phyloP scores from a whole-genome alignment of 2,888 invertebrate species.

The Standfussiana lucernea region DNA sequence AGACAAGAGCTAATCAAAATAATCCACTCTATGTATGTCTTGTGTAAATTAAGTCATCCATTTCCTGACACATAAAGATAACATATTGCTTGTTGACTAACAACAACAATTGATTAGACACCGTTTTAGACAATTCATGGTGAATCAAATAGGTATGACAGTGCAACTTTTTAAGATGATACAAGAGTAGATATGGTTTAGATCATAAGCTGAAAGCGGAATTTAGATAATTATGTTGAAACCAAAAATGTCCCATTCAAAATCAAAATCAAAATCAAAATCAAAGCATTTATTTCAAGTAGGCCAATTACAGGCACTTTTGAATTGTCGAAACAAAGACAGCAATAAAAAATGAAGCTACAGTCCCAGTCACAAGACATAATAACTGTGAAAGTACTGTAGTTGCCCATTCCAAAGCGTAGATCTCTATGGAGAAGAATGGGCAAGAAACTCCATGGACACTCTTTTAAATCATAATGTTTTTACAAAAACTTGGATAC shows the following conservation, averaged over 20 bases:
- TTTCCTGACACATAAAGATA: not conserved
- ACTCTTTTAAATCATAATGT: too few species aligned
- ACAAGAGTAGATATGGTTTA: not conserved
- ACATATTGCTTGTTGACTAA: not conserved
- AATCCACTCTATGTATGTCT: not conserved
- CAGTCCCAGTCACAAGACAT: too few species aligned
- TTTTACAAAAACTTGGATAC: too few species aligned
- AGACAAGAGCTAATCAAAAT: not conserved
- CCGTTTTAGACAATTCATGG: not conserved
- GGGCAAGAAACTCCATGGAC: too few species aligned
- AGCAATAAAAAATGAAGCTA: too few species aligned
- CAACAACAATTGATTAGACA: constrained; percentile 4
- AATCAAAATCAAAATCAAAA: too few species aligned
- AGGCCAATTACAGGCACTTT: too few species aligned
- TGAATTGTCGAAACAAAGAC: too few species aligned
- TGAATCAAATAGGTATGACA: not conserved
- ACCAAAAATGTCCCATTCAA: not conserved
- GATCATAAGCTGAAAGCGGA: constrained; percentile 7
- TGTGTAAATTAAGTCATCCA: not conserved
- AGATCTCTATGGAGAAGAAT: too few species aligned
- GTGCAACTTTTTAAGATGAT: constrained; percentile 7
- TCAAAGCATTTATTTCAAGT: too few species aligned
- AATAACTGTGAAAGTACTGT: too few species aligned
- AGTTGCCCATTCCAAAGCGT: too few species aligned
- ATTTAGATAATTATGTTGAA: not conserved